phyloP scores from a whole-genome alignment of 2,888 invertebrate species.

The Cryptus armator region DNA sequence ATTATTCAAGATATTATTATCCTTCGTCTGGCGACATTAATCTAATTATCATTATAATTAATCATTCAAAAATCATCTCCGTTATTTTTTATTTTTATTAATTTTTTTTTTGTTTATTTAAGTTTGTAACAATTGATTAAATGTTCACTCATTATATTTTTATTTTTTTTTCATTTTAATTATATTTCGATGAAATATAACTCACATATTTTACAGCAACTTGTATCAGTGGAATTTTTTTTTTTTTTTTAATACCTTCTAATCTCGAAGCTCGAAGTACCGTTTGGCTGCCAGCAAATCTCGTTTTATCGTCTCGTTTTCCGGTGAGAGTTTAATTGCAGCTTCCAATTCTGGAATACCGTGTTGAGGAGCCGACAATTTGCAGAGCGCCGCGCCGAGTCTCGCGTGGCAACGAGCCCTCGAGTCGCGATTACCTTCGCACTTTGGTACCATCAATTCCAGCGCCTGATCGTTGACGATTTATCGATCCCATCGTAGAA shows the following conservation, averaged over 20 bases:
- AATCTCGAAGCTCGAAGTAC: conserved; percentile 71
- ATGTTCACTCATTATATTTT: not conserved
- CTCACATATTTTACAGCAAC: not conserved
- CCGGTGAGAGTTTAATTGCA: conserved; percentile 89
- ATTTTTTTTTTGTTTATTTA: conserved; percentile 2
- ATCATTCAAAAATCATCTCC: too few species aligned
- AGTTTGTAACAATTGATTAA: not conserved
- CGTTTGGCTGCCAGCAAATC: conserved; percentile 85
- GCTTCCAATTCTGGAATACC: conserved; percentile 91
- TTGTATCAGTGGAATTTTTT: not conserved
- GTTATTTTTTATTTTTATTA: not conserved
- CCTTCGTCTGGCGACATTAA: too few species aligned
- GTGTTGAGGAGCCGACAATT: conserved; percentile 89
- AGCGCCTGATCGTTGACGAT: conserved; percentile 86
- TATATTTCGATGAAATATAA: not conserved
- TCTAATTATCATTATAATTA: too few species aligned
- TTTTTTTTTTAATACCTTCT: conserved; percentile 9
- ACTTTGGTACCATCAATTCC: conserved; percentile 91
- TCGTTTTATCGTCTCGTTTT: conserved; percentile 87
- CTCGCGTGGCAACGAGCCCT: conserved; percentile 91
- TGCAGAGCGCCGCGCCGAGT: conserved; percentile 91
- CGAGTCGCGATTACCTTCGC: conserved; percentile 90
- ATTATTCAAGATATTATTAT: too few species aligned
- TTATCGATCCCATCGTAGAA: conserved; percentile 29
- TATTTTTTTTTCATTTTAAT: not conserved